Percentiles rank a stretch among this genome's conserved stretches.
Conservation (phyloP, 2,797 vertebrate genomes). For the Ispidina lecontei region DNA sequence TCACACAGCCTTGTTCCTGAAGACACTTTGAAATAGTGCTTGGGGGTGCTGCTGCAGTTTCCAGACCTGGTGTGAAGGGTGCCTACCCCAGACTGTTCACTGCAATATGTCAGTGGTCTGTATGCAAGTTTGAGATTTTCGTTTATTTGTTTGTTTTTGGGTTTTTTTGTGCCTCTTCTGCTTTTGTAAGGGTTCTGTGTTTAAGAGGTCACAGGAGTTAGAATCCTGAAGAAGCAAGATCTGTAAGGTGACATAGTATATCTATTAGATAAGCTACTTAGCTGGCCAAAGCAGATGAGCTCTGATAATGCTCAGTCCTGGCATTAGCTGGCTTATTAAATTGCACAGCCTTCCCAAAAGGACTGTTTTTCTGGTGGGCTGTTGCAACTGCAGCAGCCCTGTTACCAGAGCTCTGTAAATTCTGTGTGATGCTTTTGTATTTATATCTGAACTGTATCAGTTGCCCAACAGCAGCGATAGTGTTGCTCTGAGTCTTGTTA, state of each 20-base stretch:
- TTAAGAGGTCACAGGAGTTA: not conserved
- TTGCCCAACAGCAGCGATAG: not conserved
- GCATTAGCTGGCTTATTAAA: not conserved
- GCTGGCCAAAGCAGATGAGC: constrained; percentile 6
- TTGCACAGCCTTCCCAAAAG: not conserved
- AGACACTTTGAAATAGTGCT: not conserved
- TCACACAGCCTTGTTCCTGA: not conserved
- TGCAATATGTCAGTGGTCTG: not conserved
- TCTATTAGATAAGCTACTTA: constrained; percentile 24
- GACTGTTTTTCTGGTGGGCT: not conserved
- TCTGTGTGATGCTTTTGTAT: not conserved
- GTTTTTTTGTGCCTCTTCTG: not conserved
- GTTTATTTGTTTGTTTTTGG: too few species aligned
- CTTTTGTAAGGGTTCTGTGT: not conserved
- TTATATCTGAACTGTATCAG: not conserved
- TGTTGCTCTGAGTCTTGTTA: not conserved
- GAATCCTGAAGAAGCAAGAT: not conserved
- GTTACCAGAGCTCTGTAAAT: not conserved
- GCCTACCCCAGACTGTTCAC: not conserved
- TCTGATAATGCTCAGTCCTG: not conserved
- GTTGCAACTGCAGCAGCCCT: not conserved
- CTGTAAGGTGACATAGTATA: not conserved
- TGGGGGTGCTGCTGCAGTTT: not conserved
- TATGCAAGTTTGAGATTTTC: not conserved
- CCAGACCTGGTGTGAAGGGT: not conserved